Evolutionary conservation across 2,113 vertebrate genomes (phyloP).

Genomic region (Pseudopipra pipra): DNA sequence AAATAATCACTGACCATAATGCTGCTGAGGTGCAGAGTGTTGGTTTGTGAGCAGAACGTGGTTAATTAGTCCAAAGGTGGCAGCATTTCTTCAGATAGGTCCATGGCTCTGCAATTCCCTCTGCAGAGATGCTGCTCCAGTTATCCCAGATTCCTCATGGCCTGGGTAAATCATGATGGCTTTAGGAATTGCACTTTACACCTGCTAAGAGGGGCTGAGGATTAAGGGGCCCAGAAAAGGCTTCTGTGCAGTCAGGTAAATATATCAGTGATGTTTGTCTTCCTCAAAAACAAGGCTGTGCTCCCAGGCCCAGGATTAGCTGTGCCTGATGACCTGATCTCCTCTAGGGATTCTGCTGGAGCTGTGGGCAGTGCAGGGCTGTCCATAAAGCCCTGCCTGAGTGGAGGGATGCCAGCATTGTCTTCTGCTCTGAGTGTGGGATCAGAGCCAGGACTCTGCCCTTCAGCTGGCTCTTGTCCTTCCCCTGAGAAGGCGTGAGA

Average conservation of each 20-base stretch:
- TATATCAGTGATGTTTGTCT: not conserved
- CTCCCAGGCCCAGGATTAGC: not conserved
- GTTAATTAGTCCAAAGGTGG: not conserved
- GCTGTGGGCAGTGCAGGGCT: not conserved
- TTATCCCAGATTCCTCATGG: accelerated
- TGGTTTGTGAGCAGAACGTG: not conserved
- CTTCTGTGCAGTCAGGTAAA: not conserved
- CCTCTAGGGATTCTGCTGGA: slow-evolving; percentile 32
- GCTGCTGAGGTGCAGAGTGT: not conserved
- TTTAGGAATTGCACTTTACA: not conserved
- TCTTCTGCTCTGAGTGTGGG: not conserved
- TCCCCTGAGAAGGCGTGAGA: not conserved
- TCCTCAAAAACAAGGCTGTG: not conserved
- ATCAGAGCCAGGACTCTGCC: slow-evolving; percentile 40
- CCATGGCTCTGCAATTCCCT: accelerated
- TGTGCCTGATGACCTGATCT: slow-evolving; percentile 19
- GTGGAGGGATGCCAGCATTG: slow-evolving; percentile 38
- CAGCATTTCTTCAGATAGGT: not conserved
- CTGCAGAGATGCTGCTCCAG: not conserved
- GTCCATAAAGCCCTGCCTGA: not conserved
- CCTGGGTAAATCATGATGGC: not conserved
- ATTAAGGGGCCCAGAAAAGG: not conserved
- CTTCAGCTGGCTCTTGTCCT: slow-evolving; percentile 50
- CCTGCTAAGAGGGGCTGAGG: not conserved
- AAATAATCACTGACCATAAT: not conserved